Percentiles rank a stretch among this genome's conserved stretches.
These are phyloP conservation scores for Carcinoscorpius rotundicauda DNA, from an alignment of 1,140 invertebrate species.

Conservation along the genomic window DNA sequence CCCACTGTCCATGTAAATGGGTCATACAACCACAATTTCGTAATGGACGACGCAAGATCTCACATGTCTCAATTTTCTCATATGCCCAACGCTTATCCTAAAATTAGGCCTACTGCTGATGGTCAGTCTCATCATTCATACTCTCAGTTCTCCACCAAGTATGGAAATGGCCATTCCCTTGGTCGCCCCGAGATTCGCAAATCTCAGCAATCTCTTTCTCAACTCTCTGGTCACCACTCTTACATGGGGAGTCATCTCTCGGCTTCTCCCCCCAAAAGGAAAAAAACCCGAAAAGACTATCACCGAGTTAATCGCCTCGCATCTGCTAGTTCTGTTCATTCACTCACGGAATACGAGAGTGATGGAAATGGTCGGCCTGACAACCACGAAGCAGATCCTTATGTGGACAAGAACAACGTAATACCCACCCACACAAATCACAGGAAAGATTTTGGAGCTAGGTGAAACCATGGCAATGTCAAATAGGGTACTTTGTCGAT, in stretches of 20 bases:
- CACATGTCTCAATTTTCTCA: conserved; percentile 4
- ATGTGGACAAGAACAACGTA: conserved; percentile 64
- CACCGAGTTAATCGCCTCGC: conserved; percentile 23
- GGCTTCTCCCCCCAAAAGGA: conserved; percentile 11
- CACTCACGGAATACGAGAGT: conserved; percentile 48
- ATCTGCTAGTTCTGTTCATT: conserved; percentile 26
- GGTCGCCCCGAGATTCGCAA: conserved; percentile 44
- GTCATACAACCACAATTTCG: conserved; percentile 41
- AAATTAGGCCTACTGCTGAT: conserved; percentile 37
- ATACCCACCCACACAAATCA: conserved; percentile 4
- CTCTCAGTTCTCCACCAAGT: conserved; percentile 10
- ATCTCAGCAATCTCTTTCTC: conserved; percentile 16
- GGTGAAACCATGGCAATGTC: no score
- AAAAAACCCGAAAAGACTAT: conserved; percentile 20
- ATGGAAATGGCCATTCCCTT: conserved; percentile 26
- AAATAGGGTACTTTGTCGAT: no score
- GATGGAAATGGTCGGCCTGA: conserved; percentile 29
- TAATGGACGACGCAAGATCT: conserved; percentile 33
- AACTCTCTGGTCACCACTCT: conserved; percentile 36
- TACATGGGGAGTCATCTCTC: conserved; percentile 80
- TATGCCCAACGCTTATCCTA: conserved; percentile 62
- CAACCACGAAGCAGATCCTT: conserved; percentile 86
- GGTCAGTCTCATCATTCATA: conserved; percentile 21
- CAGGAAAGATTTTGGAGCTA: not conserved
- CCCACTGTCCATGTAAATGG: conserved; percentile 50